A percentile compares a stretch with the other conserved stretches of the same genome.
phyloP scores from a whole-genome alignment of 2,113 vertebrate genomes.

The Suricata suricatta region DNA sequence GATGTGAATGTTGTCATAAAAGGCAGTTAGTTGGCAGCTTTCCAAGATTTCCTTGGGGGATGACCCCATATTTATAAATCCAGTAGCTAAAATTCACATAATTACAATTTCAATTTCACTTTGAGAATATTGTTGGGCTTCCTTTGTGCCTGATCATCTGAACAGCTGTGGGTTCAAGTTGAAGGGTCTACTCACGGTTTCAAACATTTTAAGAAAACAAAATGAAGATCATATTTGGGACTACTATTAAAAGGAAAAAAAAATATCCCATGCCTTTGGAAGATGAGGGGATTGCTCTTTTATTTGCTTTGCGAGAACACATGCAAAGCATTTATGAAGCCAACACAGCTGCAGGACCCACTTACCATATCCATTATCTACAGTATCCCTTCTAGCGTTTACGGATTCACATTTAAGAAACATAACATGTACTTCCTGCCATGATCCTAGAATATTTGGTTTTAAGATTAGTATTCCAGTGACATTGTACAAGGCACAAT shows the following conservation, averaged over 20 bases:
- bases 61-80: constrained; percentile 75
- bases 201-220: constrained; percentile 72
- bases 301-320: constrained; percentile 80
- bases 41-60: constrained; percentile 62
- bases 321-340: constrained; percentile 82
- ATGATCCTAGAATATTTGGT: constrained; percentile 81
- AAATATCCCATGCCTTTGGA: constrained; percentile 70
- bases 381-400: constrained; percentile 82
- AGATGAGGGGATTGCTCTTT: constrained; percentile 69
- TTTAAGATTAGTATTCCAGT: constrained; percentile 72
- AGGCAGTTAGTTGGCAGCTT: constrained; percentile 33
- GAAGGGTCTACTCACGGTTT: constrained; percentile 78
- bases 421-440: constrained; percentile 83
- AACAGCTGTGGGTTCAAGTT: constrained; percentile 77
- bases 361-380: constrained; percentile 78
- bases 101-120: constrained; percentile 83
- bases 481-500: constrained; percentile 56
- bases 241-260: constrained; percentile 63
- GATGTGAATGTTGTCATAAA: constrained; percentile 46
- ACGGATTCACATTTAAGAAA: constrained; percentile 80
- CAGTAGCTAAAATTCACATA: constrained; percentile 83
- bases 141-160: constrained; percentile 73
- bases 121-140: constrained; percentile 63
- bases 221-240: constrained; percentile 65
- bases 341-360: constrained; percentile 83